A percentile compares a stretch with the other conserved stretches of the same genome.
Conservation (phyloP, 2,888 invertebrate genomes). For the Drosophila maculinotata region DNA sequence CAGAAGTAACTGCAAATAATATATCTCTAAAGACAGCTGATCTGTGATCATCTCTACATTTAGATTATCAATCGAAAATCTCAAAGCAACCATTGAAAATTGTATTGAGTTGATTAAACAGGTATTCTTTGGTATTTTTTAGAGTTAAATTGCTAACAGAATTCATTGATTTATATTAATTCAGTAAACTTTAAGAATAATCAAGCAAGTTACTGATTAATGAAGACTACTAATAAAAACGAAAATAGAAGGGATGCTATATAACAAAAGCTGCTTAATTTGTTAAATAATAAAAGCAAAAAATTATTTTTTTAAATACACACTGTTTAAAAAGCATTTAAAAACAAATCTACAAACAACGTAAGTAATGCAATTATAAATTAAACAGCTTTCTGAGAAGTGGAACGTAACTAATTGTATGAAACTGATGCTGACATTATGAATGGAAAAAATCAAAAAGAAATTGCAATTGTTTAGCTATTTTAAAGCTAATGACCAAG, state of each 20-base stretch:
- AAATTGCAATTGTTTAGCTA: neutral
- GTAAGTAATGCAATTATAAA: neutral
- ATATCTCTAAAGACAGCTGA: no score
- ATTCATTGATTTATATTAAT: no score
- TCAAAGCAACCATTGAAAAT: no score
- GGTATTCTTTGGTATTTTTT: no score
- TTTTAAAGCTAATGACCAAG: neutral
- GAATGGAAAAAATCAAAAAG: neutral
- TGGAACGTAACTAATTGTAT: slow-evolving; percentile 21
- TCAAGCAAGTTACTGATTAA: neutral
- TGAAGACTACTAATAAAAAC: slow-evolving; percentile 1
- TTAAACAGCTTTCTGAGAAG: slow-evolving; percentile 11
- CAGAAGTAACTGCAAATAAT: no score
- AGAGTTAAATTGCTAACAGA: no score
- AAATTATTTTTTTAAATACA: neutral
- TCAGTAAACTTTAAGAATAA: no score
- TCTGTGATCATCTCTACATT: no score
- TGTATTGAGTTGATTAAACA: no score
- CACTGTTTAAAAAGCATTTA: neutral
- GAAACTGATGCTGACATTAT: neutral
- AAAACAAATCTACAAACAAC: neutral
- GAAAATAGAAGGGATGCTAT: no score
- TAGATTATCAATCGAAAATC: no score
- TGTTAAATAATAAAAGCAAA: neutral
- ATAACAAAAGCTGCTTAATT: no score